A percentile compares a stretch with the other conserved stretches of the same genome.
Conservation (phyloP, 2,113 vertebrate genomes). For the Myanophis thanlyinensis region DNA sequence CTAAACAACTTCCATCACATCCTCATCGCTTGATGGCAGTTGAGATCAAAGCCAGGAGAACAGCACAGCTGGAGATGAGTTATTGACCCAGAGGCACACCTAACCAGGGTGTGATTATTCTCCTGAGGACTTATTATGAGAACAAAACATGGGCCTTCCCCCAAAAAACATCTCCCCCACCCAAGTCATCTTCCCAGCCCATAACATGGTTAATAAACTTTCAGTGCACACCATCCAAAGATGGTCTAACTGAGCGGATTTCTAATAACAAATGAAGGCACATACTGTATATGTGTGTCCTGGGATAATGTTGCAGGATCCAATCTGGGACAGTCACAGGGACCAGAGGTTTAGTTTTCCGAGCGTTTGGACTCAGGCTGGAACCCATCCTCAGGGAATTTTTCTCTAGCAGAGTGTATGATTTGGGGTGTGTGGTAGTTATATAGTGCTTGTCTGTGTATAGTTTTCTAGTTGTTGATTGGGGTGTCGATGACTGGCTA, state of each 20-base stretch:
- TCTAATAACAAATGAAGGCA: background rate
- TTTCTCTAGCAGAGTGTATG: background rate
- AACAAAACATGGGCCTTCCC: background rate
- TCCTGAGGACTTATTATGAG: no score
- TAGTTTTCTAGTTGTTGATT: no score
- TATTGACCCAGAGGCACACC: background rate
- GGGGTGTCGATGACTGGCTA: no score
- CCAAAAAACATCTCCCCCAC: background rate
- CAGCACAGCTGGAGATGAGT: rapidly evolving
- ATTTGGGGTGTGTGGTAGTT: background rate
- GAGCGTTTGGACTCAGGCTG: background rate
- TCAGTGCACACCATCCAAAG: background rate
- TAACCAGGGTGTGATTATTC: background rate
- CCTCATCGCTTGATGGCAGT: background rate
- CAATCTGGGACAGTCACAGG: no score
- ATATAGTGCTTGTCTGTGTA: no score
- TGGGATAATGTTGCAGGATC: no score
- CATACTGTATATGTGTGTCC: no score
- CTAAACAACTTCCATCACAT: background rate
- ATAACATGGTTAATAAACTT: background rate
- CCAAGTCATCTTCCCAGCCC: background rate
- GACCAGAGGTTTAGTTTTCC: background rate
- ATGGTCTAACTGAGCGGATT: background rate
- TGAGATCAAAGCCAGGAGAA: background rate
- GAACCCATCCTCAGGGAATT: background rate